phyloP scores from a whole-genome alignment of 2,113 vertebrate genomes.

The Phainopepla nitens region DNA sequence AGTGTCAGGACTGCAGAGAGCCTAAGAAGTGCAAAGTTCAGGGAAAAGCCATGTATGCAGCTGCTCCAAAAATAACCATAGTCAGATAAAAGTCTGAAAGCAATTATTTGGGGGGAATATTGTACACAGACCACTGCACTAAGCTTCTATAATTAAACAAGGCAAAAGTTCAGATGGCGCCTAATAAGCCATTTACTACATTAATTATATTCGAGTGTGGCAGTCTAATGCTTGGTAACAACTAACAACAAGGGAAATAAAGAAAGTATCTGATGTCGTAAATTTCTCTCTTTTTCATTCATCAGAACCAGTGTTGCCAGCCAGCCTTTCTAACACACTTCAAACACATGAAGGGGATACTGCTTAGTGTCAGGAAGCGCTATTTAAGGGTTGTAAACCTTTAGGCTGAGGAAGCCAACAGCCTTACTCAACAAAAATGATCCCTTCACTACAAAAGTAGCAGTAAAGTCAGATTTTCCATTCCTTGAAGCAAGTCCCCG shows the following conservation, averaged over 20 bases:
- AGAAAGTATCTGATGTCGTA: neutral
- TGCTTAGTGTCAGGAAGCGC: constrained; percentile 19
- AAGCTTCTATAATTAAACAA: constrained; percentile 51
- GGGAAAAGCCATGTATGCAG: neutral
- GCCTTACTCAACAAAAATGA: neutral
- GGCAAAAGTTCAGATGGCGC: constrained; percentile 45
- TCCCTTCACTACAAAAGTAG: neutral
- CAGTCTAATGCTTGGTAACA: constrained; percentile 19
- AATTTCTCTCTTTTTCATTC: neutral
- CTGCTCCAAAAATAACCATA: constrained; percentile 20
- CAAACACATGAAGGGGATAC: neutral
- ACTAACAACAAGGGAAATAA: constrained; percentile 19
- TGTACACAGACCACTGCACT: constrained; percentile 42
- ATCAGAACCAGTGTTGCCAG: neutral
- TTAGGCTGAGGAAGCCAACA: constrained; percentile 1
- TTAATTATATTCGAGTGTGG: constrained; percentile 44
- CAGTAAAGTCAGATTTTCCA: constrained; percentile 3
- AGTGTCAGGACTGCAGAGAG: neutral
- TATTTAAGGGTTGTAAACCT: constrained; percentile 20
- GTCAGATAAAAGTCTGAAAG: constrained; percentile 48
- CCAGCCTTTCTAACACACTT: neutral
- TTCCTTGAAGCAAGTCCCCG: neutral
- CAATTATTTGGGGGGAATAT: constrained; percentile 45
- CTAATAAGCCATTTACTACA: constrained; percentile 55
- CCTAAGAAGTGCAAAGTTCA: constrained; percentile 38